phyloP scores from a whole-genome alignment of 2,797 vertebrate species.

The Cossypha niveicapilla region DNA sequence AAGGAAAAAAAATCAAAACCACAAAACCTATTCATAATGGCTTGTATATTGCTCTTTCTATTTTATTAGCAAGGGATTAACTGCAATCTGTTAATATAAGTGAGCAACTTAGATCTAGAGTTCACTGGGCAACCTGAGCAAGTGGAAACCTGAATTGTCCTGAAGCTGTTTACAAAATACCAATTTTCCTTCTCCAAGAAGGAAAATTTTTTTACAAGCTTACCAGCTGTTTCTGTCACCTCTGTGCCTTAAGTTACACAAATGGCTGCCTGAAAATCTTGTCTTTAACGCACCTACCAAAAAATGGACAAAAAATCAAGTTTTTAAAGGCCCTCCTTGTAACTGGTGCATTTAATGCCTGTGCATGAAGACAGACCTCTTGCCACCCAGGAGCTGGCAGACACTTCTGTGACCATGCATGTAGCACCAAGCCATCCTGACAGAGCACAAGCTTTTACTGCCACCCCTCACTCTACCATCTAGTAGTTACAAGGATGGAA shows the following conservation, averaged over 20 bases:
- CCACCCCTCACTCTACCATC: accelerated
- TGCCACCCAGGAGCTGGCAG: neutral
- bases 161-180: neutral
- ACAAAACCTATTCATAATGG: neutral
- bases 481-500: neutral
- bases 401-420: accelerated
- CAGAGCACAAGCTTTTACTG: neutral
- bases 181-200: neutral
- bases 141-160: neutral
- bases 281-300: neutral
- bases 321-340: neutral
- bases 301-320: neutral
- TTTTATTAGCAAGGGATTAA: conserved; percentile 4
- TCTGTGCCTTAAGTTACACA: neutral
- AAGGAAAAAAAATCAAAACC: neutral
- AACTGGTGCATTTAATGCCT: neutral
- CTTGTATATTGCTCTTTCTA: neutral
- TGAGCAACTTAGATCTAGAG: neutral
- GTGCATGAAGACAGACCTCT: neutral
- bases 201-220: neutral
- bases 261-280: neutral
- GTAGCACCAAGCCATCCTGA: neutral
- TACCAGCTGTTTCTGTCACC: neutral
- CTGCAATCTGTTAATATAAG: neutral
- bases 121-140: neutral